Base-by-base conservation (phyloP, 2,888 invertebrate genomes). In the Actias luna region DNA sequence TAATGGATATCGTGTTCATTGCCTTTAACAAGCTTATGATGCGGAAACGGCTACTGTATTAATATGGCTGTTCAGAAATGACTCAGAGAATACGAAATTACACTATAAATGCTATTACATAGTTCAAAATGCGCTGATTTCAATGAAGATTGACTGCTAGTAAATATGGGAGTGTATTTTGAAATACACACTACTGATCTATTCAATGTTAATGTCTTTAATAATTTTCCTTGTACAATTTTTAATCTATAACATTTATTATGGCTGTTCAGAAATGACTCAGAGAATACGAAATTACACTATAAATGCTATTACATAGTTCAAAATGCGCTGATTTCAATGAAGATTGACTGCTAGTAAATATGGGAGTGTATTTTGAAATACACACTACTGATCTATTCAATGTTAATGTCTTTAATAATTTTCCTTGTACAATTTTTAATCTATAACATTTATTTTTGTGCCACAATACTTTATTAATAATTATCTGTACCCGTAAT, bases 1-100 rank as follows among this genome's bases (percentile, higher is more conserved):
- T 71, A 74, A 77, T 69, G 74, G 73, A 77, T 79, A 78, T 74
- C 70, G 70, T 70, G 69, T 72, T 77, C 68, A 79, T 82, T 79
- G 77, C 67, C 73, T 76, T 74, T 75, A 79, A 75, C 76, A 69
- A 75, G 73, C 71, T 77, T 75, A 72, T 71, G 76, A 80, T 74
- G 77, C 74, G 80, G 83, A 84, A 84, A 74, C 64, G 46, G 12
- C 46, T 25, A 64, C 63, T 72, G 69, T 69, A 76, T 78, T 75
- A 77, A 75, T 31, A 55, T 29, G 80, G 75, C 70, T 75, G 73
- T 66, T 67, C 69, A 64, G 61, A 63, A 66, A 68, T 74, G 73
- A 73, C 68, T 73, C 74, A 60, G 10, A 52, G 2, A 10, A 50
- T 22, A 50, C 8, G n/a, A 61, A 29, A 39, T 42, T 58, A 59